Evolutionary conservation across 2,113 vertebrate genomes (phyloP).

Genomic region (Oncorhynchus masou): DNA sequence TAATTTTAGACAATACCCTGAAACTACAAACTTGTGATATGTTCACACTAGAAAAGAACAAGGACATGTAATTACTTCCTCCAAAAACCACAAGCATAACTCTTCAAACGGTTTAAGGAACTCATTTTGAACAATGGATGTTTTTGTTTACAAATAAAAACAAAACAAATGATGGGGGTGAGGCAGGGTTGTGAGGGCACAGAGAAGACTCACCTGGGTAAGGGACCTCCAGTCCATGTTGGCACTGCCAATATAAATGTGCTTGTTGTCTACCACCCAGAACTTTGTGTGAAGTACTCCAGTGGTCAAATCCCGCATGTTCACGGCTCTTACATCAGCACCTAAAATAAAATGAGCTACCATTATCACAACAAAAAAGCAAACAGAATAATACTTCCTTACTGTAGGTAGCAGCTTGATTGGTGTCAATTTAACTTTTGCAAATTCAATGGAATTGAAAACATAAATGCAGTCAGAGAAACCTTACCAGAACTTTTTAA

Average conservation of each 20-base stretch:
- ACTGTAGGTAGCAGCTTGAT: not conserved
- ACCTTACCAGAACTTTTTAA: slow-evolving; percentile 76
- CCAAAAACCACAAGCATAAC: no score
- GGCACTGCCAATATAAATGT: slow-evolving; percentile 90
- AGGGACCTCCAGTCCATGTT: slow-evolving; percentile 98
- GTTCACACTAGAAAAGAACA: no score
- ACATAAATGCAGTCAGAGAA: not conserved
- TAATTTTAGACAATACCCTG: no score
- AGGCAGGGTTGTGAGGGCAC: not conserved
- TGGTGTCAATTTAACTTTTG: not conserved
- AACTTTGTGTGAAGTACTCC: slow-evolving; percentile 93
- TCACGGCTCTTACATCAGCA: slow-evolving; percentile 77
- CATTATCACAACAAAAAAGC: slow-evolving; percentile 4
- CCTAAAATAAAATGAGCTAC: slow-evolving; percentile 66
- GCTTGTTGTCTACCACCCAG: slow-evolving; percentile 88
- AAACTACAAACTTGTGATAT: no score
- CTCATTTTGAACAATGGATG: no score
- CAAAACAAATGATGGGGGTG: no score
- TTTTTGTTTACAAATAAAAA: no score
- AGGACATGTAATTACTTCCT: no score
- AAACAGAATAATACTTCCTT: not conserved
- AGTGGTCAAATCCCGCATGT: slow-evolving; percentile 80
- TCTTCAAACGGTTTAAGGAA: no score
- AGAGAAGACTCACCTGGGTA: slow-evolving; percentile 79
- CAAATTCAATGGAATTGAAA: not conserved